A percentile compares a stretch with the other conserved stretches of the same genome.
phyloP scores from a whole-genome alignment of 2,888 invertebrate species.

The Agonopterix arenella region DNA sequence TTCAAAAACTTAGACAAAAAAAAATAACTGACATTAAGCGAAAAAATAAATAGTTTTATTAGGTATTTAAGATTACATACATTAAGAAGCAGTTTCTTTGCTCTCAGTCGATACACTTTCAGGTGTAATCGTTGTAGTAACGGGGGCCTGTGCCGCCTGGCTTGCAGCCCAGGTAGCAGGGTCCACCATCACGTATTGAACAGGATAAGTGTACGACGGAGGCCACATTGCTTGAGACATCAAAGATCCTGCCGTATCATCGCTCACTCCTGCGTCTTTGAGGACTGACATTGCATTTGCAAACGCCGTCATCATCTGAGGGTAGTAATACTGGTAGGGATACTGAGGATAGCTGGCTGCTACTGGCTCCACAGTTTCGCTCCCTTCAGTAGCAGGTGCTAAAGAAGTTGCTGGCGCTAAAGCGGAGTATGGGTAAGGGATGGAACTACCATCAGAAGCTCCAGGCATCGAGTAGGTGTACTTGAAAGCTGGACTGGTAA shows the following conservation, averaged over 20 bases:
- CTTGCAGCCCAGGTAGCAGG: conserved; percentile 47
- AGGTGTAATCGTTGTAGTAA: neutral
- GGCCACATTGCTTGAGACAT: conserved; percentile 44
- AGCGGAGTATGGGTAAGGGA: conserved; percentile 38
- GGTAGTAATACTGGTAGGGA: conserved; percentile 53
- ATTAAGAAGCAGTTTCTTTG: conserved; percentile 1
- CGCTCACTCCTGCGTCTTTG: conserved; percentile 42
- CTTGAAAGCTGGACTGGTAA: conserved; percentile 37
- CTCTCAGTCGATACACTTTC: no score
- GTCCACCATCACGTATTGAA: conserved; percentile 58
- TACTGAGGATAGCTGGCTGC: conserved; percentile 32
- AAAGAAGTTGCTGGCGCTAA: conserved; percentile 19
- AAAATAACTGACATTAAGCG: neutral
- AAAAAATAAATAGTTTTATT: neutral
- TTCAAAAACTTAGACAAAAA: neutral
- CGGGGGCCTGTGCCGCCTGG: conserved; percentile 10
- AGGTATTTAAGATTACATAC: neutral
- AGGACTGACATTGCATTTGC: conserved; percentile 43
- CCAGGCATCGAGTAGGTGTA: conserved; percentile 44
- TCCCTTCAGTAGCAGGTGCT: conserved; percentile 21
- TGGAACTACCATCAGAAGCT: conserved; percentile 17
- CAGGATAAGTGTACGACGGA: conserved; percentile 46
- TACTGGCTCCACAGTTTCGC: conserved; percentile 24
- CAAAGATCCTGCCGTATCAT: conserved; percentile 30
- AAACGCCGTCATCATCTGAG: conserved; percentile 56